phyloP scores from a whole-genome alignment of 2,797 vertebrate species.

The Muraenolepis orangiensis region DNA sequence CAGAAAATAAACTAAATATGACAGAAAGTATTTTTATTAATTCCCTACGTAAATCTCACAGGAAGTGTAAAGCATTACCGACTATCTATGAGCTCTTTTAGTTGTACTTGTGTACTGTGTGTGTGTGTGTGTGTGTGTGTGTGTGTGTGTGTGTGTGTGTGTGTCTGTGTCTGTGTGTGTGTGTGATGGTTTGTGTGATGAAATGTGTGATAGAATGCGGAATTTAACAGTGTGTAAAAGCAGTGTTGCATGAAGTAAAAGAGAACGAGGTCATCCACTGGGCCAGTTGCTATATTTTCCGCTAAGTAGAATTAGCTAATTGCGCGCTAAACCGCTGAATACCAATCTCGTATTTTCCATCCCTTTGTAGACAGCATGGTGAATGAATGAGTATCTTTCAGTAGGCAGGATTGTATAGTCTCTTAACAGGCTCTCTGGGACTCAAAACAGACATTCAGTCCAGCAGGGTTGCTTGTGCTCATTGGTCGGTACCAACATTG shows the following conservation, averaged over 20 bases:
- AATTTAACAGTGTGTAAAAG: background rate
- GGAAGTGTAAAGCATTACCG: background rate
- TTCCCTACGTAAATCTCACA: background rate
- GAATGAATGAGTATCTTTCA: background rate
- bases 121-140: background rate
- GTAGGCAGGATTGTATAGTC: conserved; percentile 33
- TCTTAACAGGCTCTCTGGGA: conserved; percentile 60
- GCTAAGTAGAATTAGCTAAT: conserved; percentile 26
- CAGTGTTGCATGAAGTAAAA: conserved; percentile 1
- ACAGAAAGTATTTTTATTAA: background rate
- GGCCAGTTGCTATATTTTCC: conserved; percentile 7
- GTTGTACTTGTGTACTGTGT: background rate
- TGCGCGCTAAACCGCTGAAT: background rate
- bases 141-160: background rate
- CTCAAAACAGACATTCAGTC: conserved; percentile 37
- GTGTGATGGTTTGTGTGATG: background rate
- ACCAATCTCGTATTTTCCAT: conserved; percentile 14
- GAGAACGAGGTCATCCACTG: conserved; percentile 13
- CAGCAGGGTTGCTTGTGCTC: conserved; percentile 47
- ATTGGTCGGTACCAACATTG: conserved; percentile 53
- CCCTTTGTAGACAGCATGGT: conserved; percentile 15
- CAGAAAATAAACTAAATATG: background rate
- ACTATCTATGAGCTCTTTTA: background rate
- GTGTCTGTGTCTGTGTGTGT: background rate
- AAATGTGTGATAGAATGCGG: too few relatives aligned